Base-by-base conservation (phyloP, 2,113 vertebrate species). In the Solea solea region DNA sequence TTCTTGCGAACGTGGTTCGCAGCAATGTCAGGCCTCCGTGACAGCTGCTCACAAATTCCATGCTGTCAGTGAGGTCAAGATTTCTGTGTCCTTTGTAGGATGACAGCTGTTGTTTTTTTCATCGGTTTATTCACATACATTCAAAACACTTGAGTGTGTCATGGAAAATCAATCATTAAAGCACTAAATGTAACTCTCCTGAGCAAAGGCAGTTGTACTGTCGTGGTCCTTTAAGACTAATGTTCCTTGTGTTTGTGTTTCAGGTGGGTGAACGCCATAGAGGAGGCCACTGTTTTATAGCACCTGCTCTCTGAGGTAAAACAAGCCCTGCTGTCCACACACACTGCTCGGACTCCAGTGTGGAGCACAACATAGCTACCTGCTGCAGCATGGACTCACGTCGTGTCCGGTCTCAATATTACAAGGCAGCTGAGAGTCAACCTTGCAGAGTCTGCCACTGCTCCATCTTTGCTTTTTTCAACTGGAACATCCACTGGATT, bases 191-290 rank as follows among this genome's bases (percentile, higher is more conserved):
- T 6, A 34, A 6, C 34, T 34, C 5, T 6, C 5, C 34, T 34
- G 3, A 34, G 5, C 34, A 34, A 34, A 34, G 3, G 0, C 3
- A 34, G 34, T 6, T 34, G 34, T 6, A 34, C 34, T 34, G 3
- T 34, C 34, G 2, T 34, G 34, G 34, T 6, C 34, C 34, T 34
- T 34, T 34, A 34, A 34, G 34, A 3, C 34, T 34, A 4, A 6
- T 58, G 10, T 51, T 55, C 3, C 10, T 3, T 16, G 7, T 21
- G 27, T 13, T 41, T 83, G 16, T 94, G 73, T 91, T 86, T n/a
- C 90, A 98, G 97, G 76, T 99, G 97, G 97, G 95, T 98, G 73
- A 93, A 95, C 86, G 97, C 96, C 86, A 97, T 99, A 89, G 95
- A 97, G 89, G 95, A 96, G 72, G 97, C 97, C 15, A 97, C 96